Percentiles rank a stretch among this genome's conserved stretches.
Conservation (phyloP, 2,888 invertebrate species). For the Hartigia nigra region DNA sequence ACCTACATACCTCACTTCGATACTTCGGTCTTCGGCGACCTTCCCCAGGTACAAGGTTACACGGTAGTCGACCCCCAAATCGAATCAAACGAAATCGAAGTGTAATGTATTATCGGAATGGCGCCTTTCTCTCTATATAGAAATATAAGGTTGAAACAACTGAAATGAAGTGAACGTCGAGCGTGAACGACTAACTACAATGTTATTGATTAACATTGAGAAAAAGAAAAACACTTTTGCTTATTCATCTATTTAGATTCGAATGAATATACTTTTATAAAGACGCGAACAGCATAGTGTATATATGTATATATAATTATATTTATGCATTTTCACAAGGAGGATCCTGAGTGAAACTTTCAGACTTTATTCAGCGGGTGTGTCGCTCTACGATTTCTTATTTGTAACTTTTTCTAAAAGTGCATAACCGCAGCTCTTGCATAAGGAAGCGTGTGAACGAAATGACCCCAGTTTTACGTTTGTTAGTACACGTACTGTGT, state of each 20-base stretch:
- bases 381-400: neutral
- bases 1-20: constrained; percentile 18
- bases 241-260: too few relatives aligned
- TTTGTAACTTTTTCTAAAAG: neutral
- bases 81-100: constrained; percentile 29
- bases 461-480: constrained; percentile 44
- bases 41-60: constrained; percentile 36
- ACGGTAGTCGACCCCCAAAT: constrained; percentile 30
- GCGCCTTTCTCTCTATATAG: constrained; percentile 1
- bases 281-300: neutral
- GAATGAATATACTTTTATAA: too few relatives aligned
- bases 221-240: neutral
- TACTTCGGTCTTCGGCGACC: constrained; percentile 13
- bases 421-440: constrained; percentile 30
- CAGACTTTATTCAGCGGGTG: neutral
- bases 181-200: neutral
- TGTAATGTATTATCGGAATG: constrained; percentile 4
- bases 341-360: neutral
- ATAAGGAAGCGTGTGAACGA: constrained; percentile 56
- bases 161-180: neutral
- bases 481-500: neutral
- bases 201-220: neutral
- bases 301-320: neutral
- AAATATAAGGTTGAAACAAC: neutral
- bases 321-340: neutral